Base-by-base conservation (phyloP, 2,797 vertebrate species). In the Sciurus carolinensis region DNA sequence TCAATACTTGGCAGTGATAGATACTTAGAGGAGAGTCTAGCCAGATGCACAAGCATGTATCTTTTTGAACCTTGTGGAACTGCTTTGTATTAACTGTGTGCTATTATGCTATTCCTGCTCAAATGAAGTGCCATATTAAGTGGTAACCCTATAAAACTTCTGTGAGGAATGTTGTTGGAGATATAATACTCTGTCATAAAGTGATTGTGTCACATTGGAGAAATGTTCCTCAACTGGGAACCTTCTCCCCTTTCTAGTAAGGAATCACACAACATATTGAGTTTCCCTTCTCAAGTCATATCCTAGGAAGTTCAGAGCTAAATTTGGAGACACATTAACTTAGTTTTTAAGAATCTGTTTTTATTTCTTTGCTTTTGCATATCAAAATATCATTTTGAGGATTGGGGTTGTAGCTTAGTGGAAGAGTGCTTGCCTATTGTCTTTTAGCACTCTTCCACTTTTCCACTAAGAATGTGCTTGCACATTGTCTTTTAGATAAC, bases 321-420 rank as follows among this genome's bases (percentile, higher is more conserved):
- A 94, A 89, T 91, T 90, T 89, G 24, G 42, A 88, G 42, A 52
- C 12, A 59, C 44, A n/a, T 73, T 62, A 50, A 50, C 89, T 83
- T n/a, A 26, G 52, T 33, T 59, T 89, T 87, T 64, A 20, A 22
- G 8, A 50, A 4, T 17, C 7, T 10, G 62, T 28, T 73, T 80
- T 47, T 18, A 59, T 87, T 89, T 90, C n/a, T 95, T 93, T 90
- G 77, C 26, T 82, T 96, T 39, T n/a, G 79, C 52, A 73, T 94
- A 89, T 81, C 76, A 92, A 95, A 90, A 28, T 69, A 36, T n/a
- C 9, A 59, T 26, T 26, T 84, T 72, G 20, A 59, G 57, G 57
- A 20, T 6, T 59, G 57, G 57, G 57, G 57, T 6, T 59, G 18
- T 59, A 59, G 57, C 57, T 39, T 39, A 39, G 39, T 39, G 39